A percentile compares a stretch with the other conserved stretches of the same genome.
Evolutionary conservation across 1,140 invertebrate species (phyloP).

Genomic region (Brachionus rotundiformis): DNA sequence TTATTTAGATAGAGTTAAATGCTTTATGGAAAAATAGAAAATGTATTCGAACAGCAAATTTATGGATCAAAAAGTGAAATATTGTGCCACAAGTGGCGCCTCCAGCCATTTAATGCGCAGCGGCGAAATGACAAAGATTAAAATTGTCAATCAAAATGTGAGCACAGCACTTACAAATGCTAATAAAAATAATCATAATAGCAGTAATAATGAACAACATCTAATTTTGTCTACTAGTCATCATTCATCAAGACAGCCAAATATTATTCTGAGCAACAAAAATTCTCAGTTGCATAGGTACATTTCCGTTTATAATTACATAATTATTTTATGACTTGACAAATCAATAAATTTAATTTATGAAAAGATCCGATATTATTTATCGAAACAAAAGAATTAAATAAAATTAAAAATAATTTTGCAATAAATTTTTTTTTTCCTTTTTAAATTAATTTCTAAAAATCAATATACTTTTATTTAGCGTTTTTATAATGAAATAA

Average conservation of each 20-base stretch:
- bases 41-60: conserved; percentile 17
- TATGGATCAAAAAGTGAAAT: not conserved
- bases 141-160: not conserved
- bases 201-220: not conserved
- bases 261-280: not conserved
- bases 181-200: conserved; percentile 26
- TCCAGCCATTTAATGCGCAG: not conserved
- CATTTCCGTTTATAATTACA: conserved; percentile 38
- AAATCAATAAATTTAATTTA: conserved; percentile 16
- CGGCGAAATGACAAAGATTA: conserved; percentile 13
- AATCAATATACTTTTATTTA: conserved; percentile 28
- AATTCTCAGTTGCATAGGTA: conserved; percentile 34
- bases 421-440: conserved; percentile 16
- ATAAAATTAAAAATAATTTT: conserved; percentile 48
- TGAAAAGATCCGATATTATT: not conserved
- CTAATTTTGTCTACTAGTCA: conserved; percentile 2
- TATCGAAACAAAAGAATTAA: not conserved
- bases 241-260: not conserved
- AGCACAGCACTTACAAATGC: not conserved
- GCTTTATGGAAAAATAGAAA: not conserved
- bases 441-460: not conserved
- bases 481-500: not conserved
- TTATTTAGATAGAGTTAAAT: conserved; percentile 21
- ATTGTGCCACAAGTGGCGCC: not conserved
- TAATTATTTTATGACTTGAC: not conserved